A percentile compares a stretch with the other conserved stretches of the same genome.
Evolutionary conservation across 2,113 vertebrate species (phyloP).

Genomic region (pig (Sus scrofa)): DNA sequence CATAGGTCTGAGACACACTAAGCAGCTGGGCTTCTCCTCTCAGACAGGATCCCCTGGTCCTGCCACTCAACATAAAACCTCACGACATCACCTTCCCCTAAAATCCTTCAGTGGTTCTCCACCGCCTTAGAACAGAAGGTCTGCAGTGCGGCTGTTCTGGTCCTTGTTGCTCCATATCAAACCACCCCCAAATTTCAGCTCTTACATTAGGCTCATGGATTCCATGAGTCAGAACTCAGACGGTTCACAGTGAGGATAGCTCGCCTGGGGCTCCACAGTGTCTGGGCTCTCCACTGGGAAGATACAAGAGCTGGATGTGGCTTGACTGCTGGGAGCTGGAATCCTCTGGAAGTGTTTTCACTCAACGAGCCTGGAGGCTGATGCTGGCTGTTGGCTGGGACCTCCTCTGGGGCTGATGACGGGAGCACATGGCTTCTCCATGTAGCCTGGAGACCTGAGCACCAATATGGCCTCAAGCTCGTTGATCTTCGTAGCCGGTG

Average conservation of each 20-base stretch:
- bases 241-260: background rate
- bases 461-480: background rate
- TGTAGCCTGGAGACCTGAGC: background rate
- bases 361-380: background rate
- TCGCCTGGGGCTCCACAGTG: background rate
- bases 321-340: background rate
- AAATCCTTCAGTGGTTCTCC: background rate
- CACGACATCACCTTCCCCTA: too few species aligned
- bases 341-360: background rate
- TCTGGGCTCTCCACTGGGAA: background rate
- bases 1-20: background rate
- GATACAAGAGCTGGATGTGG: background rate
- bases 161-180: background rate
- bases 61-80: background rate
- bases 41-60: background rate
- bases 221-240: background rate
- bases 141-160: background rate
- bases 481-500: background rate
- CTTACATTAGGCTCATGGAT: background rate
- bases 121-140: background rate
- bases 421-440: background rate
- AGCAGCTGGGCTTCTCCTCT: background rate
- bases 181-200: background rate
- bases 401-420: background rate
- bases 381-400: background rate